phyloP scores from a whole-genome alignment of 2,113 vertebrate species.

The Megaceryle maxima region DNA sequence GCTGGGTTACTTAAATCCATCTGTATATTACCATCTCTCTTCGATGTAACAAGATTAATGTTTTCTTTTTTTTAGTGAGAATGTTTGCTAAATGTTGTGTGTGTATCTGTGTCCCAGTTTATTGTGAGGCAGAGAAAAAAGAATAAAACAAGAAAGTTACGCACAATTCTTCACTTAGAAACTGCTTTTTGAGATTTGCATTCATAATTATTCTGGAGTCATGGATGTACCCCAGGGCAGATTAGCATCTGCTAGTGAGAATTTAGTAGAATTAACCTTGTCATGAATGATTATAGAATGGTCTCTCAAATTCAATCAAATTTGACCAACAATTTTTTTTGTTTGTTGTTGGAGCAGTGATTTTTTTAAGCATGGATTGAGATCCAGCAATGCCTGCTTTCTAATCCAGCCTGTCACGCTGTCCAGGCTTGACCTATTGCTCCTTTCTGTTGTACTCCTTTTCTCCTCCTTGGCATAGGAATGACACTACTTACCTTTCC shows the following conservation, averaged over 20 bases:
- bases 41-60: not conserved
- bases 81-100: not conserved
- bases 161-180: not conserved
- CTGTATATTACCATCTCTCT: not conserved
- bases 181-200: not conserved
- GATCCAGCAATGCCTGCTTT: not conserved
- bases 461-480: not conserved
- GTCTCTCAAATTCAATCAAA: not conserved
- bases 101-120: not conserved
- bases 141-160: not conserved
- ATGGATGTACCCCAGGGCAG: not conserved
- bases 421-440: conserved; percentile 22
- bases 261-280: conserved; percentile 32
- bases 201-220: not conserved
- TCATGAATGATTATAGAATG: not conserved
- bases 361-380: not conserved
- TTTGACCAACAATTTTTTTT: not conserved
- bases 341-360: not conserved
- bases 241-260: conserved; percentile 22
- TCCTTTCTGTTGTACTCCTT: conserved; percentile 8
- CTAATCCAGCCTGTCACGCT: conserved; percentile 24
- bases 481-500: conserved; percentile 20
- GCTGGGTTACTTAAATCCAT: not conserved
- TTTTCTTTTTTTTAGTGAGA: not conserved
- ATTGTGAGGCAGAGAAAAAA: not conserved